Evolutionary conservation across 2,113 vertebrate species (phyloP), one percentile per base, ranked within the genome.

Genomic region (Bagarius yarrelli): DNA sequence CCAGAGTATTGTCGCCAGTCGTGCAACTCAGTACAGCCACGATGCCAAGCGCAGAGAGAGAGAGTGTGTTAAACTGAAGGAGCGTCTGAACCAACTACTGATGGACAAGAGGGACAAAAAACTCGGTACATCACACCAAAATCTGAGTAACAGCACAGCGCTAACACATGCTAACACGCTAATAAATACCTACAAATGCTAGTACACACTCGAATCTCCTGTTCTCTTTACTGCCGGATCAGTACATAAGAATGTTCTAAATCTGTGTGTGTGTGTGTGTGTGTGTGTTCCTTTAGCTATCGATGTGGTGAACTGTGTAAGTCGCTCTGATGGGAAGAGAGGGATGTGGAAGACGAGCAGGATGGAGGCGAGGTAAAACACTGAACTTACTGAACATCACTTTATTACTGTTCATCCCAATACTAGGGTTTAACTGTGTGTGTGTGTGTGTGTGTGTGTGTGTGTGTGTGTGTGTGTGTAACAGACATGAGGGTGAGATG

Each of bases 1-100:
- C 76, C 98, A 99, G 87, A 97, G 90, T 76, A 94, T 99, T 83
- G 95, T 99, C 79, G 89, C 96, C 81, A 97, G 97, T 85, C 95
- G 97, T 84, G 96, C 96, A 83, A 95, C 95, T 27, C 98, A 99
- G 76, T 98, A 97, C 87, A 96, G 93, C 91, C 98, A 99, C 40
- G 96, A 98, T 77, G 94, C 96, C 91, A 99, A 98, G 88, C 95
- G 97, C 71, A 98, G 96, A 87, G 98, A 99, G 70, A 93, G 96
- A 81, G 97, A 99, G 88, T 92, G 94, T 81, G 93, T 92, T 81
- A 99, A 97, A 85, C 91, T 99, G 78, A 99, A 96, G 86, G 98
- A 99, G 47, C 95, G 96, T 8, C 91, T 99, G 1, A 93, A 96
- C 89, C 97, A 98, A 56, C 92, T 98, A 53, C 93, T 99, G 83